These are phyloP conservation scores for Melanargia galathea DNA, from an alignment of 2,888 invertebrate genomes.

Conservation along the genomic window DNA sequence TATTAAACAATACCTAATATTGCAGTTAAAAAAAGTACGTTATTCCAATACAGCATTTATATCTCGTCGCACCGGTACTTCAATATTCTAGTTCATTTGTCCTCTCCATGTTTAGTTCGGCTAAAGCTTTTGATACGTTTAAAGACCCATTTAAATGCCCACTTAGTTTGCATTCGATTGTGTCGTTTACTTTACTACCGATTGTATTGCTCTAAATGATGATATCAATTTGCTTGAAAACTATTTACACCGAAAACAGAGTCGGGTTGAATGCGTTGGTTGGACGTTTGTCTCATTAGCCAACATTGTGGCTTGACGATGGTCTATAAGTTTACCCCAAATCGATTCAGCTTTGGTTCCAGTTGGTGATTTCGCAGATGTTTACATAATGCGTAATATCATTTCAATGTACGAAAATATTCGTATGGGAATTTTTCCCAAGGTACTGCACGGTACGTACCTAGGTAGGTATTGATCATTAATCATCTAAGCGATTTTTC, in stretches of 20 bases:
- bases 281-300: neutral
- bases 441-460: too few species aligned
- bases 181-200: conserved; percentile 12
- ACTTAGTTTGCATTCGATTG: conserved; percentile 17
- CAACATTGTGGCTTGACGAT: neutral
- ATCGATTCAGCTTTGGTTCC: neutral
- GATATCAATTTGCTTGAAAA: conserved; percentile 19
- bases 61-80: too few species aligned
- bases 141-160: conserved; percentile 21
- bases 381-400: too few species aligned
- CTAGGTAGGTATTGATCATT: too few species aligned
- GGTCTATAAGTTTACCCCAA: neutral
- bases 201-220: conserved; percentile 19
- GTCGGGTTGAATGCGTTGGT: conserved; percentile 16
- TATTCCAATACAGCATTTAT: too few species aligned
- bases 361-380: neutral
- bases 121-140: conserved; percentile 6
- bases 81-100: conserved; percentile 12
- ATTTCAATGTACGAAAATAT: too few species aligned
- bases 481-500: too few species aligned
- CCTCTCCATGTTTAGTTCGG: conserved; percentile 15
- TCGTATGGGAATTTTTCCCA: too few species aligned
- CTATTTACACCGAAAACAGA: conserved; percentile 11
- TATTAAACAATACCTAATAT: too few species aligned
- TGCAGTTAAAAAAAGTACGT: too few species aligned